A percentile compares a stretch with the other conserved stretches of the same genome.
Conservation (phyloP, 2,113 vertebrate genomes). For the Mobula hypostoma region DNA sequence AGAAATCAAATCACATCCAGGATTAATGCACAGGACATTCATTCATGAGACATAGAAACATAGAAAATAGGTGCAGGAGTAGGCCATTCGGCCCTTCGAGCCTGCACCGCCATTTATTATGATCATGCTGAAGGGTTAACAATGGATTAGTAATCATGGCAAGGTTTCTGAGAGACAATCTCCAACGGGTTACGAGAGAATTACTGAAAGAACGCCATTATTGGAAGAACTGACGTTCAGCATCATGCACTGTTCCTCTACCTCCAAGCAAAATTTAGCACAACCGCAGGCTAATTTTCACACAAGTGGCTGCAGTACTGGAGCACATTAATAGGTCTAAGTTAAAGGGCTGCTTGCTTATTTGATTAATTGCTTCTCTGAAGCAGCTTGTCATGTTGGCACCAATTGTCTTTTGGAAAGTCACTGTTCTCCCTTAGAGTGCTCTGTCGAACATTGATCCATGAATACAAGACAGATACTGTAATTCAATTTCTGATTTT, state of each 20-base stretch:
- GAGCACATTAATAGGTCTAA: slow-evolving; percentile 24
- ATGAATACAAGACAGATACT: not conserved
- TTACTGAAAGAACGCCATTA: not conserved
- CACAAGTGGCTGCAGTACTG: not conserved
- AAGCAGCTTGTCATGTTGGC: slow-evolving; percentile 9
- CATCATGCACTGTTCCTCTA: not conserved
- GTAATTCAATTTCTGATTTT: not conserved
- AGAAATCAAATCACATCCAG: not conserved
- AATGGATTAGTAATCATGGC: not conserved
- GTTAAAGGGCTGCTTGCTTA: slow-evolving; percentile 21
- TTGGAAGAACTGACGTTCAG: too few species aligned
- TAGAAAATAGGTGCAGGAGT: too few species aligned
- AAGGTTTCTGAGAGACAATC: not conserved
- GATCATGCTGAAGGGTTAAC: not conserved
- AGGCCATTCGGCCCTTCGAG: too few species aligned
- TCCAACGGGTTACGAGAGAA: not conserved
- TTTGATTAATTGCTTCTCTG: slow-evolving; percentile 12
- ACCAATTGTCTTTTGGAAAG: slow-evolving; percentile 12
- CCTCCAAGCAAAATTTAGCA: not conserved
- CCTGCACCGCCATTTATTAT: too few species aligned
- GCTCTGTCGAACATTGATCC: not conserved
- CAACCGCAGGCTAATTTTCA: slow-evolving; percentile 24
- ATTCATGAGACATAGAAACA: not conserved
- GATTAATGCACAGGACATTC: not conserved
- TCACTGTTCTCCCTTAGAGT: not conserved